Evolutionary conservation across 2,113 vertebrate genomes (phyloP).

Genomic region (Rhynchomys soricoides): DNA sequence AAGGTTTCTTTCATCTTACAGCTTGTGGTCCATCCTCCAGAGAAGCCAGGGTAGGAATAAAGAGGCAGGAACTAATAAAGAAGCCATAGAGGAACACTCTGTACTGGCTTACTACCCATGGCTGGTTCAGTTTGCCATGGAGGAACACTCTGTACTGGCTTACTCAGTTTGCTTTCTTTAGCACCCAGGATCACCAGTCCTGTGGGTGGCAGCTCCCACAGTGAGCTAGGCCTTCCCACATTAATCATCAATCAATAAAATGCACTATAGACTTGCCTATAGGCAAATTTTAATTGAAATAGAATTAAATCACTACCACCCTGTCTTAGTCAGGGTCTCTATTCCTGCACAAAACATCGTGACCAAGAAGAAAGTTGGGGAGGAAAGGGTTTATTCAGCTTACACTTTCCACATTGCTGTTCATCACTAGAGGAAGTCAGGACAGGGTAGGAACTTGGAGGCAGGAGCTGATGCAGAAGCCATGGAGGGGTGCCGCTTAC

Average conservation of each 20-base stretch:
- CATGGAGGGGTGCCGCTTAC: too few species aligned
- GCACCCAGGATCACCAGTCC: not conserved
- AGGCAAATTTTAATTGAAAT: not conserved
- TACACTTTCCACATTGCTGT: too few species aligned
- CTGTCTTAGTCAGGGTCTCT: too few species aligned
- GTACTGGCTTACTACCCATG: not conserved
- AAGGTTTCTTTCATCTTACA: not conserved
- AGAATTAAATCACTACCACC: not conserved
- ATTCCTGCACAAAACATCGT: too few species aligned
- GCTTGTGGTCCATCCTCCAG: not conserved
- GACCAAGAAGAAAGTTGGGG: too few species aligned
- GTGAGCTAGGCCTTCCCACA: not conserved
- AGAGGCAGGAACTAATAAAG: not conserved
- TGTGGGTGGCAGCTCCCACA: not conserved
- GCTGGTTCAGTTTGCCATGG: too few species aligned
- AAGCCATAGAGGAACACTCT: not conserved
- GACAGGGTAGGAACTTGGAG: too few species aligned
- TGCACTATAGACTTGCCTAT: not conserved
- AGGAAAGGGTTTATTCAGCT: too few species aligned
- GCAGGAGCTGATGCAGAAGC: too few species aligned
- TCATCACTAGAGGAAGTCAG: too few species aligned
- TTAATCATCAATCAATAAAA: not conserved
- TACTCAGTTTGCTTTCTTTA: not conserved
- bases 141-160: not conserved
- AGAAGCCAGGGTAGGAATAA: not conserved